Evolutionary conservation across 2,888 invertebrate species (phyloP).

Genomic region (Biston betularia): DNA sequence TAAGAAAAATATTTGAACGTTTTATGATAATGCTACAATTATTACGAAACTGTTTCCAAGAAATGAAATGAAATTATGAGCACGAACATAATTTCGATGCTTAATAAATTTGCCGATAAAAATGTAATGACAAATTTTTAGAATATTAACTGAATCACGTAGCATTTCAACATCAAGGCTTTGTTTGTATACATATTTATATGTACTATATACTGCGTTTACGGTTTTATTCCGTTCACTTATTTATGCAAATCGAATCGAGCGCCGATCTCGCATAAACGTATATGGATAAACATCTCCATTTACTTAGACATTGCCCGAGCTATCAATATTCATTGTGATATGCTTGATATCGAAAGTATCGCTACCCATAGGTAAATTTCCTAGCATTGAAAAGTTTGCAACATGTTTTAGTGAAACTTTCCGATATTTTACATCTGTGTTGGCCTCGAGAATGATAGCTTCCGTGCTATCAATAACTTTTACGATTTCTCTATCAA

Average conservation of each 20-base stretch:
- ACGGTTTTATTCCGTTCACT: background rate
- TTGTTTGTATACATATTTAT: background rate
- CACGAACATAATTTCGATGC: background rate
- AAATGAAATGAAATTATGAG: constrained; percentile 1
- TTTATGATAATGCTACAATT: background rate
- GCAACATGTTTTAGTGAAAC: background rate
- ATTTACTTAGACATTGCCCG: too few relatives aligned
- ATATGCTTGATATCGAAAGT: too few relatives aligned
- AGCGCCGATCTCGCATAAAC: too few relatives aligned
- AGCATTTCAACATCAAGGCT: background rate
- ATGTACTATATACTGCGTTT: background rate
- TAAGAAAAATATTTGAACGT: background rate
- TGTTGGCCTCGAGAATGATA: background rate
- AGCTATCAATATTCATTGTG: too few relatives aligned
- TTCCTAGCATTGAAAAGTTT: background rate
- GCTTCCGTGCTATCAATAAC: constrained; percentile 3
- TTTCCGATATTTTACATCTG: background rate
- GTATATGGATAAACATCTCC: too few relatives aligned
- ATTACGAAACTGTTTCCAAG: constrained; percentile 6
- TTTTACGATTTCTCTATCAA: constrained; percentile 1
- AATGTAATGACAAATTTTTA: background rate
- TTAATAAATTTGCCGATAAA: background rate
- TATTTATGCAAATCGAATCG: background rate
- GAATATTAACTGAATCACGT: background rate
- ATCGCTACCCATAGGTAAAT: too few relatives aligned